Evolutionary conservation across 2,888 invertebrate species (phyloP).

Genomic region (Mycalesis mineus): DNA sequence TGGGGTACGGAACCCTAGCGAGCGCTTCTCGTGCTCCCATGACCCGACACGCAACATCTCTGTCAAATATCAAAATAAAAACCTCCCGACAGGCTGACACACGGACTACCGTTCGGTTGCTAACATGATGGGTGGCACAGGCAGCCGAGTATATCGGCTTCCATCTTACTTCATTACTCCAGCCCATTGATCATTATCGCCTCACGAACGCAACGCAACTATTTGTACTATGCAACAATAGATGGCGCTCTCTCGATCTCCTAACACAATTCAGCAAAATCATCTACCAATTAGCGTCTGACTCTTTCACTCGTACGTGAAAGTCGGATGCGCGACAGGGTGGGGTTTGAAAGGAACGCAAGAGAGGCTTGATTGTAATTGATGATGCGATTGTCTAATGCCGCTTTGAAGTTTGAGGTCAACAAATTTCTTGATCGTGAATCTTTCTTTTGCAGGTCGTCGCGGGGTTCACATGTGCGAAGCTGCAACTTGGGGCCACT

Average conservation of each 20-base stretch:
- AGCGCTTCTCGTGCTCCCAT: slow-evolving; percentile 29
- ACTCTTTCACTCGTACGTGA: slow-evolving; percentile 37
- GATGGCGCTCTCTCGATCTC: slow-evolving; percentile 60
- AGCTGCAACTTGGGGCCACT: background rate
- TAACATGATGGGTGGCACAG: slow-evolving; percentile 61
- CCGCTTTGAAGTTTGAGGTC: slow-evolving; percentile 60
- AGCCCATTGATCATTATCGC: slow-evolving; percentile 65
- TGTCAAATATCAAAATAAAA: slow-evolving; percentile 49
- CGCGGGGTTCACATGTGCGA: slow-evolving; percentile 16
- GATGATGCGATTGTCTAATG: slow-evolving; percentile 72
- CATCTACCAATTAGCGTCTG: slow-evolving; percentile 68
- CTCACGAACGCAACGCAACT: slow-evolving; percentile 61
- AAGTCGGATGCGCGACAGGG: slow-evolving; percentile 14
- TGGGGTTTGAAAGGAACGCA: slow-evolving; percentile 48
- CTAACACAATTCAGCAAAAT: slow-evolving; percentile 67
- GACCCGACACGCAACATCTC: slow-evolving; percentile 43
- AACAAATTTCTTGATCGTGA: slow-evolving; percentile 60
- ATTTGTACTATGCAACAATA: slow-evolving; percentile 75
- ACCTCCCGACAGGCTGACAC: slow-evolving; percentile 40
- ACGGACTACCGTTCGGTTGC: slow-evolving; percentile 64
- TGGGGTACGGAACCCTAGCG: background rate
- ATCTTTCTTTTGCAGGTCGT: slow-evolving; percentile 59
- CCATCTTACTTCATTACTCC: slow-evolving; percentile 69
- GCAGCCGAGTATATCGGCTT: slow-evolving; percentile 41
- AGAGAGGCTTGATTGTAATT: slow-evolving; percentile 72